Conservation (phyloP, 2,888 invertebrate genomes). For the Gnatocerus cornutus region DNA sequence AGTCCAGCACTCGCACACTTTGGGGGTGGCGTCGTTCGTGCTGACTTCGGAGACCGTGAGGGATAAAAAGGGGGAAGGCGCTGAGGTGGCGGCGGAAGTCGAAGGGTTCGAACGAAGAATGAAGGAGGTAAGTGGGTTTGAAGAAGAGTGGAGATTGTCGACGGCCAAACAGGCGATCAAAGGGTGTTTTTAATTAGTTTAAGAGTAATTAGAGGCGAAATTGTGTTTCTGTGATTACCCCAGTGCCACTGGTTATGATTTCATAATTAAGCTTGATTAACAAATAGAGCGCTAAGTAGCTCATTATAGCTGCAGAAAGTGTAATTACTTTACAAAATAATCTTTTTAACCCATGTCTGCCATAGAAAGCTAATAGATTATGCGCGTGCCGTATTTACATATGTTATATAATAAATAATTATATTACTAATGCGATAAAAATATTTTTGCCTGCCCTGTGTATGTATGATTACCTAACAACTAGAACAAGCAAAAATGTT, state of each 20-base stretch:
- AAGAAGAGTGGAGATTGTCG: slow-evolving; percentile 72
- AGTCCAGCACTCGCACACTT: slow-evolving; percentile 72
- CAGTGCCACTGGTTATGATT: slow-evolving; percentile 12
- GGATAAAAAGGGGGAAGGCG: slow-evolving; percentile 63
- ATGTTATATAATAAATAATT: slow-evolving; percentile 45
- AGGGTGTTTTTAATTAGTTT: slow-evolving; percentile 59
- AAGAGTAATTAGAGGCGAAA: neutral
- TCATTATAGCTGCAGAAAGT: slow-evolving; percentile 38
- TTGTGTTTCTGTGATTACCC: slow-evolving; percentile 12
- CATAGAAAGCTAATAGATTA: slow-evolving; percentile 45
- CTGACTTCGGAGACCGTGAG: slow-evolving; percentile 72
- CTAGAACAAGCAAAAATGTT: slow-evolving; percentile 9
- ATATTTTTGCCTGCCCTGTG: slow-evolving; percentile 29
- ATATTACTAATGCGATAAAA: slow-evolving; percentile 29
- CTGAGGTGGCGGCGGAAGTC: slow-evolving; percentile 57
- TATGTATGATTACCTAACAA: slow-evolving; percentile 13
- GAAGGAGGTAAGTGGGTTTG: slow-evolving; percentile 72
- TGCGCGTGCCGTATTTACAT: slow-evolving; percentile 44
- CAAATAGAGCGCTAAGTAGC: slow-evolving; percentile 28
- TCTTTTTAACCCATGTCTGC: slow-evolving; percentile 37
- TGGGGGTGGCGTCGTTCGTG: slow-evolving; percentile 74
- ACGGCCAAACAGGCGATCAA: slow-evolving; percentile 76
- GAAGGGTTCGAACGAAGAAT: slow-evolving; percentile 68
- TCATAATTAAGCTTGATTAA: slow-evolving; percentile 34
- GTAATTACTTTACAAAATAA: slow-evolving; percentile 20